Percentiles rank a stretch among this genome's conserved stretches.
These are phyloP conservation scores for Metellina segmentata DNA, from an alignment of 2,888 invertebrate genomes.

Conservation along the genomic window DNA sequence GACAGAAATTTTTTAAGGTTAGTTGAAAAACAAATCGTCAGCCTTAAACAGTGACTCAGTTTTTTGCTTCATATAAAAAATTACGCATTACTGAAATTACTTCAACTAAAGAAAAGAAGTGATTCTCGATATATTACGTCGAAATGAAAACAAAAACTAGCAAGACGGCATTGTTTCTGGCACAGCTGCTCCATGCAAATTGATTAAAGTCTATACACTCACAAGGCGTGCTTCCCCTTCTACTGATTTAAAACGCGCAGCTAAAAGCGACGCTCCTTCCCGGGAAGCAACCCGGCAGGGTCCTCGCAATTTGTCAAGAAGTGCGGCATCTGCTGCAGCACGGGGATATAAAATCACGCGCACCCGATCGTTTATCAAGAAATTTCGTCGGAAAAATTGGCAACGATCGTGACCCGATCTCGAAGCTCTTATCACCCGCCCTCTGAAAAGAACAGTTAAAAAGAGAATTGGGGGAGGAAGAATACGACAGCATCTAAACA, in stretches of 20 bases:
- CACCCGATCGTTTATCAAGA: conserved; percentile 45
- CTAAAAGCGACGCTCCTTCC: no score
- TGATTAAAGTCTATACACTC: background rate
- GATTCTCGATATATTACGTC: background rate
- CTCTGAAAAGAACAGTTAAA: conserved; percentile 37
- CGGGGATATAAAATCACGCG: conserved; percentile 19
- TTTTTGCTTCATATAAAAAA: no score
- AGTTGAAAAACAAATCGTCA: no score
- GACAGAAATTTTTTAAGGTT: no score
- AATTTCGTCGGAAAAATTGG: conserved; percentile 44
- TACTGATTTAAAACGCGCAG: no score
- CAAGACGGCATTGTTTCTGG: background rate
- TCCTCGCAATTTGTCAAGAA: background rate
- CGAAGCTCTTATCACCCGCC: conserved; percentile 32
- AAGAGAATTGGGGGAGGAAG: conserved; percentile 14
- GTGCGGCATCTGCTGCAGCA: background rate
- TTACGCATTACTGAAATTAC: no score
- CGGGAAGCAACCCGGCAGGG: background rate
- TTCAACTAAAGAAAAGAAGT: no score
- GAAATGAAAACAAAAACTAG: background rate
- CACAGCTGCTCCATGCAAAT: background rate
- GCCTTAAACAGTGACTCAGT: no score
- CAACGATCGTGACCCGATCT: conserved; percentile 58
- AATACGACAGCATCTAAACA: conserved; percentile 53
- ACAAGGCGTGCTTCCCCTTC: background rate